Base-by-base conservation (phyloP, 2,113 vertebrate species). In the Gobio gobio region DNA sequence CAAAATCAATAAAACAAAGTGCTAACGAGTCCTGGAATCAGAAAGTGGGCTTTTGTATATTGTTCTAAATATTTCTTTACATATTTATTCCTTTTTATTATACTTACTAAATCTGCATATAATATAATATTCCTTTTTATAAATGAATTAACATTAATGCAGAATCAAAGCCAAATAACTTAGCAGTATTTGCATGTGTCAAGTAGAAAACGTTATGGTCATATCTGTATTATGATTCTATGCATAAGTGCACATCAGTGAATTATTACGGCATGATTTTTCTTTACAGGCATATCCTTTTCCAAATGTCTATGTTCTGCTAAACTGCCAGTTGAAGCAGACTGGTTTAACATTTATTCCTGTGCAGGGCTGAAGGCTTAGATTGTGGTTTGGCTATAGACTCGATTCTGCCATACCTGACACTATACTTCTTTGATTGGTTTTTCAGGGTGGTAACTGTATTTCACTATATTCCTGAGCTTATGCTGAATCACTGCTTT, bases 311-410 rank as follows among this genome's bases (percentile, higher is more conserved):
- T 6, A n/a, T 78, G 56, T 79, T 79, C 26, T 43, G 63, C 43
- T 72, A 36, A 81, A 45, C 59, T 29, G 49, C 26, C 49, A 49
- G 54, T 75, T 70, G 36, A 56, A 26, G 36, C 40, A 61, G 75
- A 43, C 33, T 63, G 75, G 49, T 81, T 84, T 61, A 70, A 81
- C 87, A 76, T 61, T 68, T 16, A 22, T 80, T 80, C 43, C 66
- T 80, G 76, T 70, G 43, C 58, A 22, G 70, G 12, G 59, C 49
- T 81, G 70, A 79, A 76, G 49, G 40, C 24, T 73, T 51, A 49
- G 36, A 59, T 72, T 86, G 74, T 61, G 85, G 85, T 84, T 88
- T 88, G 85, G 87, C 87, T 54, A 81, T 51, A 80, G 64, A 61
- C 26, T 56, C 2, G 43, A 89, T 70, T 89, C 79, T 59, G 49